Conservation (phyloP, 2,113 vertebrate species). For the Oryzias curvinotus region DNA sequence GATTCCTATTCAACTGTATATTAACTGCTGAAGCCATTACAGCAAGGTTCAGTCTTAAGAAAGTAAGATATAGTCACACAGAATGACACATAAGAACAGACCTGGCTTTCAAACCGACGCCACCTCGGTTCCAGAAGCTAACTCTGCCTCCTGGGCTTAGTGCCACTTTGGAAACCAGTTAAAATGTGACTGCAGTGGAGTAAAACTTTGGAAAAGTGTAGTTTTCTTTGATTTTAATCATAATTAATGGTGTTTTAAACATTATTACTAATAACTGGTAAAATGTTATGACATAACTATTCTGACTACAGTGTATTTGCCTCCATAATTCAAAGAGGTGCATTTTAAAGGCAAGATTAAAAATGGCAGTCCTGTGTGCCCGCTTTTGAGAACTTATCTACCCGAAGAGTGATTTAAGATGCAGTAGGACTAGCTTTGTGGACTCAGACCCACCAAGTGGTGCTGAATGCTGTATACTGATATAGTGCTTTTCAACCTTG, state of each 20-base stretch:
- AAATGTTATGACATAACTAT: too few relatives aligned
- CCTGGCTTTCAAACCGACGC: conserved; percentile 20
- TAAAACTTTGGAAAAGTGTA: conserved; percentile 19
- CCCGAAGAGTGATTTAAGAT: too few relatives aligned
- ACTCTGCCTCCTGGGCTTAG: conserved; percentile 7
- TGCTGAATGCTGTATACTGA: too few relatives aligned
- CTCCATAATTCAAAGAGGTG: too few relatives aligned
- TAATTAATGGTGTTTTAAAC: conserved; percentile 15
- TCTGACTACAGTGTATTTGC: too few relatives aligned
- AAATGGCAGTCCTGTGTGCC: too few relatives aligned
- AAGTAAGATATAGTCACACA: conserved; percentile 28
- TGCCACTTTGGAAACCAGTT: conserved; percentile 35
- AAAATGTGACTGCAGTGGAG: conserved; percentile 39
- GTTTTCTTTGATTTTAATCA: conserved; percentile 39
- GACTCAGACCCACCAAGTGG: too few relatives aligned
- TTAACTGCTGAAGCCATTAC: conserved; percentile 47
- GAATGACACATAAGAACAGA: conserved; percentile 28
- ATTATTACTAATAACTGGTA: too few relatives aligned
- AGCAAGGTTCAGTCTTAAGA: conserved; percentile 11
- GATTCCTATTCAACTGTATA: conserved; percentile 37
- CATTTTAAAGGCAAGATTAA: too few relatives aligned
- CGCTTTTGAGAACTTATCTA: too few relatives aligned
- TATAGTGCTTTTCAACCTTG: too few relatives aligned
- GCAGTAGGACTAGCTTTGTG: too few relatives aligned
- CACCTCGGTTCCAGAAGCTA: conserved; percentile 17